These are phyloP conservation scores for Pogonus chalceus DNA, from an alignment of 1,140 invertebrate genomes.

Conservation along the genomic window DNA sequence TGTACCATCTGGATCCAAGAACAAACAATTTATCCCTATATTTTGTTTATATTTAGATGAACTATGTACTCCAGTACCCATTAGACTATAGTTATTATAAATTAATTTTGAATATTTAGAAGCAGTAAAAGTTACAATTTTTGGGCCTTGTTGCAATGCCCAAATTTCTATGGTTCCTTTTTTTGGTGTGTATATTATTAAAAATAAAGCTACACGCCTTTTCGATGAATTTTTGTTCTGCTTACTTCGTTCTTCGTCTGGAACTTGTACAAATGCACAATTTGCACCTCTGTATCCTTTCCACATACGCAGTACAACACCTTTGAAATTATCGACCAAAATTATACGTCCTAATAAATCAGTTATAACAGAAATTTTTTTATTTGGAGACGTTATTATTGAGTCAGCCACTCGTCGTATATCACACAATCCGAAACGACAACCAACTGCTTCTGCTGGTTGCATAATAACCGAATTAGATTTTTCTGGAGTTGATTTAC, in stretches of 20 bases:
- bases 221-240: slow-evolving; percentile 36
- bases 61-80: slow-evolving; percentile 49
- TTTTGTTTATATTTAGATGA: slow-evolving; percentile 34
- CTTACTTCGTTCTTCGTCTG: slow-evolving; percentile 47
- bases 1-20: slow-evolving; percentile 71
- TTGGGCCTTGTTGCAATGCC: slow-evolving; percentile 72
- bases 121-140: slow-evolving; percentile 83
- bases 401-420: slow-evolving; percentile 58
- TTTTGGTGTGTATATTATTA: slow-evolving; percentile 77
- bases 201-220: slow-evolving; percentile 53
- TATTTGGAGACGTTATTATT: slow-evolving; percentile 68
- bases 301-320: slow-evolving; percentile 75
- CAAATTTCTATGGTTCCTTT: slow-evolving; percentile 80
- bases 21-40: slow-evolving; percentile 58
- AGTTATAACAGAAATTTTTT: slow-evolving; percentile 65
- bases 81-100: slow-evolving; percentile 67
- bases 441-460: slow-evolving; percentile 53
- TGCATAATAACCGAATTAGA: slow-evolving; percentile 36
- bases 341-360: slow-evolving; percentile 81
- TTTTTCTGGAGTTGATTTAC: slow-evolving; percentile 36
- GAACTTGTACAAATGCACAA: slow-evolving; percentile 77
- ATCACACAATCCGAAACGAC: slow-evolving; percentile 78
- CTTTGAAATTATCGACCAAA: slow-evolving; percentile 70
- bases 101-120: slow-evolving; percentile 70
- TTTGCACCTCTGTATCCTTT: slow-evolving; percentile 93